phyloP scores from a whole-genome alignment of 2,888 invertebrate genomes.

The Dyspetes luteomarginatus region DNA sequence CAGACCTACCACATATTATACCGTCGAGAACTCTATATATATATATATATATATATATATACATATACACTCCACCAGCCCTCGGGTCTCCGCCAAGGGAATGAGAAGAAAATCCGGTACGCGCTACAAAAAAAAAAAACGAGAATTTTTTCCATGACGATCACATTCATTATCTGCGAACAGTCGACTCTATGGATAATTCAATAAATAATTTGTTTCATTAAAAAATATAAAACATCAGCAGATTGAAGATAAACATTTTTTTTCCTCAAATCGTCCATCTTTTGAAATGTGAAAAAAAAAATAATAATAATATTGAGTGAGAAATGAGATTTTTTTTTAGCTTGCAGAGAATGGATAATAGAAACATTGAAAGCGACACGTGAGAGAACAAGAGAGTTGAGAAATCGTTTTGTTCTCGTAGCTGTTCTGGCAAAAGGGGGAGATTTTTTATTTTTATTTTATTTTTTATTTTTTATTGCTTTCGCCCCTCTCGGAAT shows the following conservation, averaged over 20 bases:
- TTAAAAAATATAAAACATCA: neutral
- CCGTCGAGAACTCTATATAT: too few relatives aligned
- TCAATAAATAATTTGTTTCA: slow-evolving; percentile 73
- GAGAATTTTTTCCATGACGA: slow-evolving; percentile 75
- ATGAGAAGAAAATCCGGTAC: neutral
- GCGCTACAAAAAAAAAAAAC: slow-evolving; percentile 25
- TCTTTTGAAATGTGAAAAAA: too few relatives aligned
- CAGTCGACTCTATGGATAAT: slow-evolving; percentile 77
- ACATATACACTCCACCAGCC: neutral
- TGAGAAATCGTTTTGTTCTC: slow-evolving; percentile 63
- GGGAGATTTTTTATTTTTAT: too few relatives aligned
- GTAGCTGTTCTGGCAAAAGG: slow-evolving; percentile 72
- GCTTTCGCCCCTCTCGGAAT: slow-evolving; percentile 72
- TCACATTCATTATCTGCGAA: slow-evolving; percentile 76
- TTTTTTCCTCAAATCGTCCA: too few relatives aligned
- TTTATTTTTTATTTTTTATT: too few relatives aligned
- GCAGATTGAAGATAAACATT: too few relatives aligned
- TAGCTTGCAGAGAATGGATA: neutral
- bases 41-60: too few relatives aligned
- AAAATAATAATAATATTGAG: too few relatives aligned
- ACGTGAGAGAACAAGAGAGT: slow-evolving; percentile 21
- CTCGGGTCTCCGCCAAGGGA: neutral
- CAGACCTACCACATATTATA: neutral
- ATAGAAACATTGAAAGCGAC: slow-evolving; percentile 38
- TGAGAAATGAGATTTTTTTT: slow-evolving; percentile 28